These are phyloP conservation scores for Nemoura dubitans DNA, from an alignment of 2,888 invertebrate genomes.

Conservation along the genomic window DNA sequence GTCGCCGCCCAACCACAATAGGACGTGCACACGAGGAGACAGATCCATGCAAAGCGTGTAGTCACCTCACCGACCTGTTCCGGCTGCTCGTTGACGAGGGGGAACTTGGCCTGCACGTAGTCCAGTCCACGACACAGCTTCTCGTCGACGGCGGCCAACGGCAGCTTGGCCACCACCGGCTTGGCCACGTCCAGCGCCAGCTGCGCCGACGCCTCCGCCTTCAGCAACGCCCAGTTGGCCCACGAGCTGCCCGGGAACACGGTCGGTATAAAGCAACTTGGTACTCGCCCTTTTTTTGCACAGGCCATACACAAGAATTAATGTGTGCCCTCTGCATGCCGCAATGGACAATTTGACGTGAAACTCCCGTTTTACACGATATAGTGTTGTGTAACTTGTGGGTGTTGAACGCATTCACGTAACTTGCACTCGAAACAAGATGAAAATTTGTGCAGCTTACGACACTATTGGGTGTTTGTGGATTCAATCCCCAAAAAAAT, in stretches of 20 bases:
- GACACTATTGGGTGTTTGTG: no score
- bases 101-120: conserved; percentile 71
- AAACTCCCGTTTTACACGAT: no score
- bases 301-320: no score
- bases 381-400: no score
- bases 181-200: conserved; percentile 65
- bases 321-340: no score
- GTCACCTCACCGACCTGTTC: conserved; percentile 61
- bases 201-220: conserved; percentile 68
- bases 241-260: conserved; percentile 66
- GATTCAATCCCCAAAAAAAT: no score
- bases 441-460: no score
- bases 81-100: conserved; percentile 73
- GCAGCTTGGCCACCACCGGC: conserved; percentile 67
- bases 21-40: background rate
- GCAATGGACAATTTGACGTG: no score
- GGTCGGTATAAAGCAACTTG: conserved; percentile 54
- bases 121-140: conserved; percentile 73
- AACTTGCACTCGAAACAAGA: no score
- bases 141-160: conserved; percentile 70
- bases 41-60: background rate
- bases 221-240: conserved; percentile 74
- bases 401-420: no score
- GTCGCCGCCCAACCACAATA: background rate
- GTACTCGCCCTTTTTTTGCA: conserved; percentile 39